phyloP scores from a whole-genome alignment of 64 coral and sea anemone genomes.

The Pocillopora verrucosa region DNA sequence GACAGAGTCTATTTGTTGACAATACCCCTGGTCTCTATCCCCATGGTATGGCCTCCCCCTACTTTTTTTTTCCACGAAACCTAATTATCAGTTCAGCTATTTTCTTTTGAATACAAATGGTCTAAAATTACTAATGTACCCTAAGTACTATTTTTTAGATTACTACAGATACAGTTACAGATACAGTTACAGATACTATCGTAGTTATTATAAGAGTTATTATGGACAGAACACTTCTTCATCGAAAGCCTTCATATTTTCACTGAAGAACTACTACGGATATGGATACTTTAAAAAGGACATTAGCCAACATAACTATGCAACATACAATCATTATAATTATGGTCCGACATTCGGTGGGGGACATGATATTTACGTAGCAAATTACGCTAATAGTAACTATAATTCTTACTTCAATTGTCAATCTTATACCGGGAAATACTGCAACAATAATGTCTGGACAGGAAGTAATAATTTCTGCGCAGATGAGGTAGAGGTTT shows the following conservation, averaged over 20 bases:
- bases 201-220: too few species aligned
- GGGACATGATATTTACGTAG: slow-evolving; percentile 25
- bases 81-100: too few species aligned
- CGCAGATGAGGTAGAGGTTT: slow-evolving; percentile 38
- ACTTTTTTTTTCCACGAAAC: too few species aligned
- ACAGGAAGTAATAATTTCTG: neutral
- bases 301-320: neutral
- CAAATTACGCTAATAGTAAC: neutral
- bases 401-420: neutral
- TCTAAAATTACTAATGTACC: too few species aligned
- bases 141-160: too few species aligned
- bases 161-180: too few species aligned
- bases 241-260: slow-evolving; percentile 23
- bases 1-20: too few species aligned
- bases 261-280: slow-evolving; percentile 18
- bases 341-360: slow-evolving; percentile 49
- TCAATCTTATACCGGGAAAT: neutral
- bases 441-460: neutral
- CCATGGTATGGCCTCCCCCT: too few species aligned
- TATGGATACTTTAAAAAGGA: slow-evolving; percentile 26
- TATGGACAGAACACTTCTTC: neutral
- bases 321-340: neutral
- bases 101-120: too few species aligned
- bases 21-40: too few species aligned
- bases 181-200: too few species aligned